Conservation (phyloP, 2,888 invertebrate species). For the Lypha dubia region DNA sequence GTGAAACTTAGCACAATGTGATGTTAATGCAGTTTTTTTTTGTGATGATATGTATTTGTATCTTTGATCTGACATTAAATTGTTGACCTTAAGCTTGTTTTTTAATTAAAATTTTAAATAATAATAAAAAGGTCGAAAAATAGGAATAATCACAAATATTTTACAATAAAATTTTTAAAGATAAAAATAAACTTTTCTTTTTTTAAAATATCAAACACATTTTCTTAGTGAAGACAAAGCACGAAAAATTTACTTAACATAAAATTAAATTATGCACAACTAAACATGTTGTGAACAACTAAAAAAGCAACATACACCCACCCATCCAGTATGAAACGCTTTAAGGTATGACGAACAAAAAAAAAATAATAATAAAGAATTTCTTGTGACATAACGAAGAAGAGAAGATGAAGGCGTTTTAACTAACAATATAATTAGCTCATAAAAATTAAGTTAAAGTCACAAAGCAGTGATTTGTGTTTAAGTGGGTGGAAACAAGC, state of each 20-base stretch:
- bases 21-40: no score
- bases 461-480: constrained; percentile 71
- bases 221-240: not conserved
- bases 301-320: constrained; percentile 4
- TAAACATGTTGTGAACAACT: not conserved
- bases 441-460: constrained; percentile 71
- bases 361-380: not conserved
- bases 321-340: constrained; percentile 13
- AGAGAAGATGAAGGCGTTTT: constrained; percentile 62
- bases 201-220: no score
- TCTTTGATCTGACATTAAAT: no score
- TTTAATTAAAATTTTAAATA: no score
- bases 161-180: not conserved
- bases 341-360: constrained; percentile 46
- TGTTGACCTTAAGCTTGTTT: no score
- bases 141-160: no score
- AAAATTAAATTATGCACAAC: constrained; percentile 48
- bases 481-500: constrained; percentile 69
- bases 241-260: not conserved
- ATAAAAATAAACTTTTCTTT: no score
- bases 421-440: constrained; percentile 71
- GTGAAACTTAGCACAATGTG: no score
- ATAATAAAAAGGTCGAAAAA: no score
- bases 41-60: no score
- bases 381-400: constrained; percentile 6